Evolutionary conservation across 2,113 vertebrate genomes (phyloP), one percentile per base, ranked within the genome.

Genomic region (Lanius ludovicianus): DNA sequence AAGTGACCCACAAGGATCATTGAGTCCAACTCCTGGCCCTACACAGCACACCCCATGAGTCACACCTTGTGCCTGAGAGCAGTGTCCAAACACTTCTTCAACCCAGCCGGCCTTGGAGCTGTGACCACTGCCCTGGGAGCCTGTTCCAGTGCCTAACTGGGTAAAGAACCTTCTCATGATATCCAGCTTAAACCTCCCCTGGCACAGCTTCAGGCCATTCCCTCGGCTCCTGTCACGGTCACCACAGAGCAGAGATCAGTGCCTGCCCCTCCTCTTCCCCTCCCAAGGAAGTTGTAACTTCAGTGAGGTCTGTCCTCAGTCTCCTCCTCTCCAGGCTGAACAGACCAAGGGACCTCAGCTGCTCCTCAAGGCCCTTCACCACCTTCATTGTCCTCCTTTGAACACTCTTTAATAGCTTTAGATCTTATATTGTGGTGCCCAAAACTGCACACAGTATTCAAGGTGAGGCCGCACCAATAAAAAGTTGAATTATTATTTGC

Each of bases 31-130:
- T 27, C 12, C 28, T 62, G 28, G 12, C 23, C 28, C 33, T 39
- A 13, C 55, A 37, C 6, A 46, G 27, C 4, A 37, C 21, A 27
- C 9, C 12, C 39, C 19, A 24, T 5, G 42, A 35, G 22, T 23
- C 55, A 4, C 33, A 19, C 5, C 18, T 2, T 10, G 12, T n/a
- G 18, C 55, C 15, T 1, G 1, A 46, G 63, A 5, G 19, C 0
- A 33, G 23, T 69, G 27, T 10, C 12, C 33, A 37, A 2, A 15
- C 0, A 2, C 5, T 53, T 4, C 28, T 19, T 28, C 64, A n/a
- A 0, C 33, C 69, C 64, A 1, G 33, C 1, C 63, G 39, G 23
- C 1, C 35, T 25, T 35, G 31, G 0, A 0, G 39, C 63, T 11
- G 12, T 60, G 39, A 5, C 22, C 63, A 2, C 63, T 60, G 22